Conservation (phyloP, 2,888 invertebrate genomes). For the Geotrupes spiniger region DNA sequence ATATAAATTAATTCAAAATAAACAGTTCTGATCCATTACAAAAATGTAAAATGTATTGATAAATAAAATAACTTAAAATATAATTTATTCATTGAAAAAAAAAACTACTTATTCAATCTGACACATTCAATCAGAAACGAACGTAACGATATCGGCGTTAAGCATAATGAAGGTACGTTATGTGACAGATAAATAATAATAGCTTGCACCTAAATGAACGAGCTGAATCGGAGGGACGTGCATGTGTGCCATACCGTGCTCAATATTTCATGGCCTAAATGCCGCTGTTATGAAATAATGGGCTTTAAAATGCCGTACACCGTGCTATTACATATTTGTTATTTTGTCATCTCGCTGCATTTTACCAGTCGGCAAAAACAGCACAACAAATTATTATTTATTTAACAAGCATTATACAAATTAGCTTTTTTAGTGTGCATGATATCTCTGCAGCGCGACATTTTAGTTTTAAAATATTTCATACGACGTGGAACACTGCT, state of each 20-base stretch:
- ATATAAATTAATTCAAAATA: no score
- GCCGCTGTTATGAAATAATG: slow-evolving; percentile 26
- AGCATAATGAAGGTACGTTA: slow-evolving; percentile 25
- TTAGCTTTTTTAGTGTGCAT: slow-evolving; percentile 5
- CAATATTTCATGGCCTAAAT: slow-evolving; percentile 25
- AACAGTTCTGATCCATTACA: no score
- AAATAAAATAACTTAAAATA: no score
- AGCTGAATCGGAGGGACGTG: slow-evolving; percentile 32
- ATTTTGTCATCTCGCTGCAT: slow-evolving; percentile 19
- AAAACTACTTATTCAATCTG: no score
- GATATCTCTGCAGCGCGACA: no score
- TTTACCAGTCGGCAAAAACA: slow-evolving; percentile 10
- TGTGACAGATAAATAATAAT: slow-evolving; percentile 42
- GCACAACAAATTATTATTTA: slow-evolving; percentile 20
- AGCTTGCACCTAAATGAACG: slow-evolving; percentile 41
- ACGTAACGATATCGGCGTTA: not conserved
- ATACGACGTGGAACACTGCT: no score
- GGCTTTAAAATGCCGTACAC: slow-evolving; percentile 18
- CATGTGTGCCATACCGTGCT: slow-evolving; percentile 17
- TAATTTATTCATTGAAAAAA: no score
- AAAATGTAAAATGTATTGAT: no score
- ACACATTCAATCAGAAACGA: no score
- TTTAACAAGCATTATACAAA: slow-evolving; percentile 19
- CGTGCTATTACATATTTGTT: slow-evolving; percentile 19
- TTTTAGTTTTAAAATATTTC: no score